Base-by-base conservation (phyloP, 1,140 invertebrate genomes). In the Heterodera carotae region DNA sequence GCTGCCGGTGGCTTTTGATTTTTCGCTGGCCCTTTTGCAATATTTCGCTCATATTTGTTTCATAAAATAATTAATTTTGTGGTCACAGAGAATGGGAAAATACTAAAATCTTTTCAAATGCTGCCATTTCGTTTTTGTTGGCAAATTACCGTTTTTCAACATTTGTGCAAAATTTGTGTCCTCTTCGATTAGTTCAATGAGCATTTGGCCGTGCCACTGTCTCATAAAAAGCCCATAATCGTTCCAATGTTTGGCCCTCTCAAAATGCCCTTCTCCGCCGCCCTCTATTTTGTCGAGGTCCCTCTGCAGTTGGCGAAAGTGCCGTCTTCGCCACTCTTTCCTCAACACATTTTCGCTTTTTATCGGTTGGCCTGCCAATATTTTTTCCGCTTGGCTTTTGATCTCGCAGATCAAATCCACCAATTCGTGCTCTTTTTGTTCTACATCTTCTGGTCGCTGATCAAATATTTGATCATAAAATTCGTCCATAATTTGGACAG, bases 111-210 rank as follows among this genome's bases (percentile, higher is more conserved):
- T 69, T 69, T 25, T 25, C 6, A 34, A 25, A 34, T 69, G 22
- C 39, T 67, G 6, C 33, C 4, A 25, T 0, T 34, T 34, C 22
- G 33, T 22, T 25, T 22, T 34, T 69, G 39, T 69, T 22, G 25
- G 29, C 12, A 48, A 29, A n/a, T 48, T 71, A 31, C 27, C 48
- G 22, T n/a, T 71, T 71, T 71, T 69, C n/a, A 34, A 34, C 10
- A 31, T 69, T 34, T 69, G 36, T 25, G 29, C 29, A 34, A 69
- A 69, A 33, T 69, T 31, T 2, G 31, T 8, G 29, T 69, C 68
- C 68, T 33, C 15, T 29, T 34, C 12, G 48, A 69, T 6, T 33
- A 69, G 48, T 34, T 34, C 8, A 33, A 34, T 2, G 12, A 69
- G 27, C 36, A 12, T 34, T 29, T 34, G 6, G 25, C 48, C 36